Conservation (phyloP, 1,140 invertebrate species). For the Bombus superbus region DNA sequence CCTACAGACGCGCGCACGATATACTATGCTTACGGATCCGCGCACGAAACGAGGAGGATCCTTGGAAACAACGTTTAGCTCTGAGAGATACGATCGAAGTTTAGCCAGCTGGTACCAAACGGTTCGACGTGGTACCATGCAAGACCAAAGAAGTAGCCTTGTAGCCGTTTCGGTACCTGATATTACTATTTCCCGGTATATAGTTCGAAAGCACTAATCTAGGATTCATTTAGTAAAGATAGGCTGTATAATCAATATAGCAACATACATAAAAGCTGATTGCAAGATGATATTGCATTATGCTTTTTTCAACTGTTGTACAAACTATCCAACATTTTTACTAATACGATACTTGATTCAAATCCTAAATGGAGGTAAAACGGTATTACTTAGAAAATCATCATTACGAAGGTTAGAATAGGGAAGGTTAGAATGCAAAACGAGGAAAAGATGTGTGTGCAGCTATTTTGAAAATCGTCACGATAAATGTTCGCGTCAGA, state of each 20-base stretch:
- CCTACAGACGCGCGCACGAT: slow-evolving; percentile 30
- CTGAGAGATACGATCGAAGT: slow-evolving; percentile 62
- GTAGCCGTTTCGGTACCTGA: slow-evolving; percentile 12
- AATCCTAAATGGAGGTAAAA: too few species aligned
- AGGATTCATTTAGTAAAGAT: not conserved
- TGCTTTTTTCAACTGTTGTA: too few species aligned
- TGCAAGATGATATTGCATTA: too few species aligned
- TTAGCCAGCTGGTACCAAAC: slow-evolving; percentile 51
- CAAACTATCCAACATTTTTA: too few species aligned
- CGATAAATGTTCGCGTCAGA: not conserved
- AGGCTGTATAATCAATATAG: not conserved
- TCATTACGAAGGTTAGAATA: too few species aligned
- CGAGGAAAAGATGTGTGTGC: too few species aligned
- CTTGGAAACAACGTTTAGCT: slow-evolving; percentile 51
- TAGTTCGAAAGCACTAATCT: too few species aligned
- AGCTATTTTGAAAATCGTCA: too few species aligned
- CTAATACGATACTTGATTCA: too few species aligned
- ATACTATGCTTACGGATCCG: slow-evolving; percentile 49
- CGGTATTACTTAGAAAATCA: too few species aligned
- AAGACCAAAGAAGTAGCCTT: slow-evolving; percentile 19
- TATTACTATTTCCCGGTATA: slow-evolving; percentile 13
- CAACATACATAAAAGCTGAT: too few species aligned
- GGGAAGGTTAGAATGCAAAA: too few species aligned
- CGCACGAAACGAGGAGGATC: slow-evolving; percentile 53
- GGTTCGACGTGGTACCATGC: slow-evolving; percentile 37